These are phyloP conservation scores for Plebejus melissa DNA, from an alignment of 2,888 invertebrate species.

Conservation along the genomic window DNA sequence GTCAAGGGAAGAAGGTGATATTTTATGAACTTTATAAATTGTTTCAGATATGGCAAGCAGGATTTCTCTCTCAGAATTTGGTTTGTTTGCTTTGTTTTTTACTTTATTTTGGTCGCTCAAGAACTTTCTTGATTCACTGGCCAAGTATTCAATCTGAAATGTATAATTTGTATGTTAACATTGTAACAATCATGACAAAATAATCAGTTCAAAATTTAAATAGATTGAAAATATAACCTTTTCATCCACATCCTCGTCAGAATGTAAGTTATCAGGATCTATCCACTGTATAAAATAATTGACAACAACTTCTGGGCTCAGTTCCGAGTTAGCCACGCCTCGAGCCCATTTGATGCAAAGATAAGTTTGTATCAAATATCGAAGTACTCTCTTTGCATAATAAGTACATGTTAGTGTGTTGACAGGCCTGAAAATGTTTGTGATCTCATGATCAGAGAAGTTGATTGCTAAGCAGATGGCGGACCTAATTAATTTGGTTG, in stretches of 20 bases:
- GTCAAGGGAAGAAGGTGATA: slow-evolving; percentile 41
- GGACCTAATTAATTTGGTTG: too few relatives aligned
- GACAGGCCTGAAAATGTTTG: slow-evolving; percentile 45
- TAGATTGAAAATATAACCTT: slow-evolving; percentile 41
- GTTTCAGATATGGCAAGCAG: slow-evolving; percentile 49
- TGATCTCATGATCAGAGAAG: background rate
- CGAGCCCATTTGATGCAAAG: slow-evolving; percentile 55
- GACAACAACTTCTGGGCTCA: slow-evolving; percentile 50
- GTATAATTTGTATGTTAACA: background rate
- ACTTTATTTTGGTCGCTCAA: slow-evolving; percentile 34
- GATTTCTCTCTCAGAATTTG: slow-evolving; percentile 41
- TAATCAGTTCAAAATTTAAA: background rate
- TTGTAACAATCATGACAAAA: background rate
- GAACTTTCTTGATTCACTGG: slow-evolving; percentile 39
- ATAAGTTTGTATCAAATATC: slow-evolving; percentile 51
- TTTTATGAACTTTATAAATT: slow-evolving; percentile 45
- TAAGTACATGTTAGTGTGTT: slow-evolving; percentile 55
- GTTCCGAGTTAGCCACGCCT: slow-evolving; percentile 38
- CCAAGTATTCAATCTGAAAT: slow-evolving; percentile 43
- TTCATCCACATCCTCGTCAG: slow-evolving; percentile 45
- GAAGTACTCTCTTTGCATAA: slow-evolving; percentile 52
- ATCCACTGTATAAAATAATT: slow-evolving; percentile 62
- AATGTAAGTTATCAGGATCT: slow-evolving; percentile 48
- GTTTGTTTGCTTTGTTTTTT: slow-evolving; percentile 26
- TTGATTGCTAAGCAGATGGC: too few relatives aligned